phyloP scores from a whole-genome alignment of 2,113 vertebrate species.

The Eubucco bourcierii region DNA sequence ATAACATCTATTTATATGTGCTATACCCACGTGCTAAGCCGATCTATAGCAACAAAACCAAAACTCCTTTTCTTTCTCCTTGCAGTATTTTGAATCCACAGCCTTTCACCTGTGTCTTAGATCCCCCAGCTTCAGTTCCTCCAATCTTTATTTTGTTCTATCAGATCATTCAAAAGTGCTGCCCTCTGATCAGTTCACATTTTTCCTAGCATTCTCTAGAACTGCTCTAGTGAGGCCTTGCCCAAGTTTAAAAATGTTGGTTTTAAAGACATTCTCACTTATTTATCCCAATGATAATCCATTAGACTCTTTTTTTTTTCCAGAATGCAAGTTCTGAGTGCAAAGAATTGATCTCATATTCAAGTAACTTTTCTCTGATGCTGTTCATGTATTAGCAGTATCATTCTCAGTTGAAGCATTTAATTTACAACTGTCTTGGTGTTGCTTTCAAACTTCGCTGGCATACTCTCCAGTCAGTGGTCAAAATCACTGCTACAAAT shows the following conservation, averaged over 20 bases:
- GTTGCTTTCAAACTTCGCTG: neutral
- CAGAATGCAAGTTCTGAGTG: neutral
- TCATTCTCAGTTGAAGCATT: neutral
- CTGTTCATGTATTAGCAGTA: neutral
- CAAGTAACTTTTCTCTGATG: neutral
- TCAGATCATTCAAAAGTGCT: neutral
- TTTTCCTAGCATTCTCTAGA: neutral
- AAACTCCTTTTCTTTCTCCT: neutral
- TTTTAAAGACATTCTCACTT: neutral
- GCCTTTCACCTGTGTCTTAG: neutral
- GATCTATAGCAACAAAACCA: neutral
- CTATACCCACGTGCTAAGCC: neutral
- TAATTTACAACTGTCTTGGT: neutral
- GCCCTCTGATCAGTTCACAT: neutral
- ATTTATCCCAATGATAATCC: neutral
- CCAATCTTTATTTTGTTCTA: neutral
- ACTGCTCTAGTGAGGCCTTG: neutral
- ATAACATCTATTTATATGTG: neutral
- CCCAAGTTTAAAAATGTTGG: neutral
- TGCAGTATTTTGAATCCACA: neutral
- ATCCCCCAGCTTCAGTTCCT: neutral
- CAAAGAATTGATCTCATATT: neutral
- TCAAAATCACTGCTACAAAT: neutral
- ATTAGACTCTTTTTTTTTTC: neutral
- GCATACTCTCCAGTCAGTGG: neutral